Evolutionary conservation across 2,113 vertebrate species (phyloP), one percentile per base, ranked within the genome.

Genomic region (Gopherus flavomarginatus): DNA sequence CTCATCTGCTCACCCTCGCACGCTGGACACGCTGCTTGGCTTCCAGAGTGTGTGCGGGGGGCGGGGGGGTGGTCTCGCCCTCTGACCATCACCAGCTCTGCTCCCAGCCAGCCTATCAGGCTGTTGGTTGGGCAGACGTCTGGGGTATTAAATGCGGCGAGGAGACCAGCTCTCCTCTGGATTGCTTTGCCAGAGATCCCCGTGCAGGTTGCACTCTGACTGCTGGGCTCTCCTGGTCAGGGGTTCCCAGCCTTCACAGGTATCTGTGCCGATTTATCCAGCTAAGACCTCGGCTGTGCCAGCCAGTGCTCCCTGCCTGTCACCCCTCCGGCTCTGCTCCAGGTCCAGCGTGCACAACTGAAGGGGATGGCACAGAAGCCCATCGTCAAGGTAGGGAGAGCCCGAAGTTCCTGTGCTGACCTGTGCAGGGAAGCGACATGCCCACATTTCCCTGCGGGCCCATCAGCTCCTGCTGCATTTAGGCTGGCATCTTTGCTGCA

Each of bases 381-480:
- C 65, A 38, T n/a, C 2, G n/a, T 72, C 19, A 38, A 38, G n/a
- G n/a, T 72, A 72, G n/a, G 65, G n/a, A 38, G 65, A 72, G 21
- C n/a, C n/a, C n/a, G 2, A 35, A 62, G 35, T 69, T 35, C 35
- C 65, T 2, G 4, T 22, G n/a, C 31, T 22, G 92, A 26, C 22
- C 4, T 4, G 31, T 44, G 47, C 47, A 56, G 44, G 1, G 3
- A 29, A 11, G 11, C 24, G 4, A 54, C 42, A 69, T 10, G 27
- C n/a, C 57, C 54, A 44, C 4, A 0, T 0, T 2, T 69, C 47
- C 75, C 0, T 0, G 1, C 9, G 13, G 29, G 22, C 21, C 38
- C 72, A 26, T 12, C 72, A 2, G 7, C 69, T 7, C 47, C 13
- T 35, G 38, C 81, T 27, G 8, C 29, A 9, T 16, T 1, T 7